A percentile compares a stretch with the other conserved stretches of the same genome.
Conservation (phyloP, 1,140 invertebrate species). For the Lethocerus indicus region DNA sequence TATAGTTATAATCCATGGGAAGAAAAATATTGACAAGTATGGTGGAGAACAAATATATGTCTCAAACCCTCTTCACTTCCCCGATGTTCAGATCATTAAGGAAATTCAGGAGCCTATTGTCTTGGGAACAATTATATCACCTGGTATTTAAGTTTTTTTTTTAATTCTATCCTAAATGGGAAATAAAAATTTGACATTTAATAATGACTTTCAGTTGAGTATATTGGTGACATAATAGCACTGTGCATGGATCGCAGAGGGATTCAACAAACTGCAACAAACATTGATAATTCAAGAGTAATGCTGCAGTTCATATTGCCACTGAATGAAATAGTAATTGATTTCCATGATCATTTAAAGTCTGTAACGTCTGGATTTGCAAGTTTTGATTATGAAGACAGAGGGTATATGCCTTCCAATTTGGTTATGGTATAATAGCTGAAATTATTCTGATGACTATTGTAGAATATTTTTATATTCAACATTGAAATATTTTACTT, state of each 20-base stretch:
- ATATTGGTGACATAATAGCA: conserved; percentile 47
- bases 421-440: conserved; percentile 16
- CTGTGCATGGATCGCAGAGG: conserved; percentile 67
- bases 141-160: conserved; percentile 46
- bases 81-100: conserved; percentile 42
- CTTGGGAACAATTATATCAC: conserved; percentile 24
- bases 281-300: conserved; percentile 67
- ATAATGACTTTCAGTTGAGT: conserved; percentile 33
- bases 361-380: conserved; percentile 83
- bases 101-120: conserved; percentile 82
- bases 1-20: conserved; percentile 45
- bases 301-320: conserved; percentile 78
- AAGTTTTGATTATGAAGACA: conserved; percentile 93
- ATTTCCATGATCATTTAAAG: conserved; percentile 90
- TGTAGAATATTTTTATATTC: conserved; percentile 85
- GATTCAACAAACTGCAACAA: conserved; percentile 46
- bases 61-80: conserved; percentile 72
- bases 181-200: not conserved
- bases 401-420: conserved; percentile 16
- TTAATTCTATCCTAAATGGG: not conserved
- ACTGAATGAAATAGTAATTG: conserved; percentile 81
- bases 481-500: conserved; percentile 65
- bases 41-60: conserved; percentile 50
- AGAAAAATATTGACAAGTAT: conserved; percentile 47
- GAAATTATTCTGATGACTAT: conserved; percentile 29